Base-by-base conservation (phyloP, 2,113 vertebrate species). In the Alethe diademata region DNA sequence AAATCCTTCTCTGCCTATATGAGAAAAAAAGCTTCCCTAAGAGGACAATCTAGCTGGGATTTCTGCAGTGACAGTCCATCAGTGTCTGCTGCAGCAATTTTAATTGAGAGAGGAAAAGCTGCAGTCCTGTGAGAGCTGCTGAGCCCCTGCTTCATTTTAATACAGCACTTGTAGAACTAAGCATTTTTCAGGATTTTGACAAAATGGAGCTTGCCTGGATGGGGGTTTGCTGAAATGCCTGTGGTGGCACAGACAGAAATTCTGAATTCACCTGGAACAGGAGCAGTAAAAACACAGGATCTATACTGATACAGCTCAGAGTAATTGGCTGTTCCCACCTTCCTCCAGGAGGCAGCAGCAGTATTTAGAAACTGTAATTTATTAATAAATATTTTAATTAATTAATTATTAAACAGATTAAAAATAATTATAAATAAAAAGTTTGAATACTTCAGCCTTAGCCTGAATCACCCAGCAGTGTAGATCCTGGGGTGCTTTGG, bases 321-420 rank as follows among this genome's bases (percentile, higher is more conserved):
- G 11, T 17, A 18, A 65, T 25, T 33, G 51, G 6, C 42, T 62
- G 6, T 28, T 60, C 54, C 48, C 54, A 72, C 42, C 35, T 62
- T 51, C 74, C 74, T 96, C 78, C 87, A 88, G 70, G 58, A 95
- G 78, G 78, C 84, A 92, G 91, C 78, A 94, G 70, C 31, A 83
- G 19, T 22, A 36, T n/a, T 90, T 62, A 25, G 58, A 62, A 71
- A 64, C 6, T 33, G 22, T 5, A 9, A 71, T 56, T 86, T 43
- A 43, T 43, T 56, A 20, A 69, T 24, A 70, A 82, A 76, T 35
- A 35, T 35, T 35, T 35, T 35, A 35, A 35, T 35, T 45, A 45
- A 48, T 48, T 24, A 48, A 48, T 48, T 25, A 48, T 19, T 12
- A 70, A 86, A 64, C n/a, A 9, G 23, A 76, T 36, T 57, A 0